Conservation (phyloP, 1,140 invertebrate genomes). For the Brachionus manjavacas region DNA sequence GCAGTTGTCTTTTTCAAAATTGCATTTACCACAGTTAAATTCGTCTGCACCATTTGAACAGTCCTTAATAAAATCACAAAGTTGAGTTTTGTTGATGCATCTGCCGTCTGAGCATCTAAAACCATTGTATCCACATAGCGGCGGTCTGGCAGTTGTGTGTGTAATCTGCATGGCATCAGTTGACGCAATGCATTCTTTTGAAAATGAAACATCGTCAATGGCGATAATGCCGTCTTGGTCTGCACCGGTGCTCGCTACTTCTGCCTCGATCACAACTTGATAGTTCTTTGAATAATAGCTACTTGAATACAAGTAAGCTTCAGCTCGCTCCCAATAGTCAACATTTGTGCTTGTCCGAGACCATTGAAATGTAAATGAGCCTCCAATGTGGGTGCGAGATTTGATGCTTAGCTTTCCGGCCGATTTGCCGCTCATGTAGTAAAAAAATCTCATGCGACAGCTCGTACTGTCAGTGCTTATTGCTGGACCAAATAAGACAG, state of each 20-base stretch:
- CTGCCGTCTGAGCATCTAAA: conserved; percentile 46
- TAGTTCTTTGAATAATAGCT: background rate
- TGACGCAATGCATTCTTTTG: conserved; percentile 46
- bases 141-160: conserved; percentile 46
- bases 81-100: conserved; percentile 47
- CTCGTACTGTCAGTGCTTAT: conserved; percentile 43
- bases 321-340: conserved; percentile 22
- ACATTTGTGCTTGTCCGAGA: conserved; percentile 39
- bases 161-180: background rate
- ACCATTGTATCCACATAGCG: conserved; percentile 46
- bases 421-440: conserved; percentile 53
- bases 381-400: conserved; percentile 47
- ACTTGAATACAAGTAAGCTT: background rate
- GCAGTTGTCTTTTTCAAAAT: conserved; percentile 48
- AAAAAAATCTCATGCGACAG: conserved; percentile 50
- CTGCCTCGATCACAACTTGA: background rate
- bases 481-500: conserved; percentile 23
- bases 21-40: conserved; percentile 52
- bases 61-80: conserved; percentile 51
- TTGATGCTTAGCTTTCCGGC: conserved; percentile 48
- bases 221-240: conserved; percentile 51
- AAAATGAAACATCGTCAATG: conserved; percentile 55
- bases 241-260: conserved; percentile 45
- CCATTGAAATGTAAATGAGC: conserved; percentile 46
- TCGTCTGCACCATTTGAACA: conserved; percentile 53